Evolutionary conservation across 2,888 invertebrate genomes (phyloP), one percentile per base, ranked within the genome.

Genomic region (Sesamia inferens): DNA sequence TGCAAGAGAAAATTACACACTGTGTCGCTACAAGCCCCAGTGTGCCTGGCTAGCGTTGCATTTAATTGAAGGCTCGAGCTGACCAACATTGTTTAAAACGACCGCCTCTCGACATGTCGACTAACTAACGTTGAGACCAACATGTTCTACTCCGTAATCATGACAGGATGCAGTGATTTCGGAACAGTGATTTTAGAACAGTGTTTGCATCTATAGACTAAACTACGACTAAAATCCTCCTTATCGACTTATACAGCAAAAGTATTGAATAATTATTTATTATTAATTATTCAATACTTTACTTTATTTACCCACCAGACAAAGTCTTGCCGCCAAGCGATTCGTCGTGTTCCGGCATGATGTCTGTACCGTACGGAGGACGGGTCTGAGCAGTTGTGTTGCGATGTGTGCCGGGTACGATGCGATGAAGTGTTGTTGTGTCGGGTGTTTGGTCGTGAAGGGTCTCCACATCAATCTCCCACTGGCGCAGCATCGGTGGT

Each of bases 31-130:
- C 74, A 68, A 44, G 68, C 74, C 76, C 70, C 51, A 19, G 71
- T 67, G 68, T 68, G 57, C 72, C 81, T 75, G 78, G 80, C 82
- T 82, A 80, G 72, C 82, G 76, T 81, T 81, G 87, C 86, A 88
- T 84, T 85, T 89, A 89, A 89, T 89, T 88, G 84, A 85, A 87
- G 85, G 79, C 81, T 77, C 83, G 75, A 68, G 58, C 77, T 76
- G 76, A 83, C 84, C 81, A 76, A 82, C 83, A 84, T 82, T 88
- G 89, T 86, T 85, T 83, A 74, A 83, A 83, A 76, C 75, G 77
- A 81, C 72, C 79, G 76, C 72, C 78, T 74, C 79, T 63, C 72
- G 57, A 67, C 63, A 68, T 63, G 64, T 71, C 44, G 44, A 44
- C 64, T 71, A 69, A 44, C 64, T 71, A 69, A 64, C 63, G 47